Base-by-base conservation (phyloP, 2,797 vertebrate species). In the Sebastes melanostomus region DNA sequence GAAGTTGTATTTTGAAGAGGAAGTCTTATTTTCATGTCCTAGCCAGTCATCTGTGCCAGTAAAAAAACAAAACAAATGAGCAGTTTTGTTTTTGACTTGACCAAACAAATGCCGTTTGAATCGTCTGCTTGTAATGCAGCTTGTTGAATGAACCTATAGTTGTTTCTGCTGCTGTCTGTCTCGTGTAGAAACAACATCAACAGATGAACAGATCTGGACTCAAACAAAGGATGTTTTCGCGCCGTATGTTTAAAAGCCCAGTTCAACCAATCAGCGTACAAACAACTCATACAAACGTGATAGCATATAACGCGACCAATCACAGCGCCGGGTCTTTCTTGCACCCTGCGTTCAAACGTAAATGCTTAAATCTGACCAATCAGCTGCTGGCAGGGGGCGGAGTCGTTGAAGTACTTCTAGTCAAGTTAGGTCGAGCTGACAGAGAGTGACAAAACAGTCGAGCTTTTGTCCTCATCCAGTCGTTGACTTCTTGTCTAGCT, bases 211-310 rank as follows among this genome's bases (percentile, higher is more conserved):
- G 29, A 67, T 46, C 79, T 24, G 2, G 0, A 42, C 32, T n/a
- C 61, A 72, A 84, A 94, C 92, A 93, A 93, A 93, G 75, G 20
- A 8, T 1, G 54, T 89, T 95, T 95, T 94, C 78, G 92, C 94
- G 94, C 93, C 91, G 77, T 90, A 14, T 13, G 79, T 93, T 95
- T 95, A 93, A 94, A 94, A 86, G 78, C 74, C 88, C 81, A 5
- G 3, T 20, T 22, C 59, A 77, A 60, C 94, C 92, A 94, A 95
- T 94, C 86, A 79, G 25, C 11, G 46, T 2, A 0, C 22, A 69
- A 16, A 0, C 0, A 5, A 5, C 0, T 4, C 88, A 80, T 0
- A 72, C 50, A 52, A 77, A 63, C 86, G 0, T 81, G 77, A 46
- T 24, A 3, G 2, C 2, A 3, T 0, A 0, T 0, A 3, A 7